Base-by-base conservation (phyloP, 2,888 invertebrate genomes). In the Stegana nigrithorax region DNA sequence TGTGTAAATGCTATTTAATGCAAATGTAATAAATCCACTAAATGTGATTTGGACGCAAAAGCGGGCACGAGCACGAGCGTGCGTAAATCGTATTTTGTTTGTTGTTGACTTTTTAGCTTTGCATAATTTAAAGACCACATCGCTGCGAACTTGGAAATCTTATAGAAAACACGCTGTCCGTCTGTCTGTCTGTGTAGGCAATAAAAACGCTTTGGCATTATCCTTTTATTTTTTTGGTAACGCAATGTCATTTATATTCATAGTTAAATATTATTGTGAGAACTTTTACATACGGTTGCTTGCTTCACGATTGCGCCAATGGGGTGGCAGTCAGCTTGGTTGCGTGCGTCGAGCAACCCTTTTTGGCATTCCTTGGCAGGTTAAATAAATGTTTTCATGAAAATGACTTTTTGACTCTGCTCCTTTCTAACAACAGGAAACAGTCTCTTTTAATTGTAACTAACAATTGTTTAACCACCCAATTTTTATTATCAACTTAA, bases 1-100 rank as follows among this genome's bases (percentile, higher is more conserved):
- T 47, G 4, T 4, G 44, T 29, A 32, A 59, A 47, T 53, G 51
- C 78, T 73, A 78, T 76, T 70, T 71, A 74, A 78, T 69, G 69
- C 67, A 66, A 78, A 74, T 71, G 74, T 76, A 76, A 76, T 75
- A 74, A 72, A 78, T 71, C 66, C 76, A 67, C 63, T 67, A 68
- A 74, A 73, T 63, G 65, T 65, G 70, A 70, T 72, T 72, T 69
- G 59, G 45, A 23, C 29, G n/a, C 21, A n/a, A n/a, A 10, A 53
- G 53, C 39, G 26, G n/a, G 17, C 39, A 42, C 12, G 53, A 29
- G 29, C 10, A 47, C 25, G 26, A 25, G 26, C 23, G 7, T 25
- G 23, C 29, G 6, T 55, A 47, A 47, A 17, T 26, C 47, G 56
- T 5, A 27, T 44, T 69, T 62, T 75, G 67, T 74, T 76, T 76